A percentile compares a stretch with the other conserved stretches of the same genome.
These are phyloP conservation scores for Digitonthophagus gazella DNA, from an alignment of 2,888 invertebrate genomes.

Conservation along the genomic window DNA sequence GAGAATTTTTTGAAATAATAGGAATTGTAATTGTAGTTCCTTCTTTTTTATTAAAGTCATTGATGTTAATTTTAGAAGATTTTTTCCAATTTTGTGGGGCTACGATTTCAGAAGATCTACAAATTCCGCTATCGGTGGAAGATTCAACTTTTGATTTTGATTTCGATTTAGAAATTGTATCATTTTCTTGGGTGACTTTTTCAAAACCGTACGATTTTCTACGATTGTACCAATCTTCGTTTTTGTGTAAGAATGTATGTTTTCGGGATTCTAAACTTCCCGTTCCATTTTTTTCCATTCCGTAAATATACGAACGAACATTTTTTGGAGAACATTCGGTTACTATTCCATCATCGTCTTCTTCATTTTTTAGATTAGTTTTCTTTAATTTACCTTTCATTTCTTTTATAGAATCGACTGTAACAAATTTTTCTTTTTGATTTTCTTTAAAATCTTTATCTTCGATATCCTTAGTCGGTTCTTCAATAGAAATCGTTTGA, in stretches of 20 bases:
- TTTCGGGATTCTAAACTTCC: conserved; percentile 54
- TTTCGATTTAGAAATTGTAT: conserved; percentile 44
- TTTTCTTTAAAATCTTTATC: conserved; percentile 34
- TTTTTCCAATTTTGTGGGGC: conserved; percentile 37
- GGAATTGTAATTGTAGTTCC: conserved; percentile 48
- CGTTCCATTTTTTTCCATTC: conserved; percentile 51
- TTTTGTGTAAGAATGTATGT: conserved; percentile 44
- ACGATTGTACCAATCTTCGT: conserved; percentile 70
- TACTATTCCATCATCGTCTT: conserved; percentile 52
- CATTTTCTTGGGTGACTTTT: conserved; percentile 49
- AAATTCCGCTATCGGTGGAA: conserved; percentile 77
- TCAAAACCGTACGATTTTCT: conserved; percentile 78
- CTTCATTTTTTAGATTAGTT: conserved; percentile 51
- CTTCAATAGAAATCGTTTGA: conserved; percentile 46
- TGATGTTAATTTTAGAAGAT: conserved; percentile 45
- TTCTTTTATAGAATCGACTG: conserved; percentile 61
- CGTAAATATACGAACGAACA: conserved; percentile 52
- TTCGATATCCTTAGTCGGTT: conserved; percentile 33
- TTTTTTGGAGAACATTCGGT: conserved; percentile 44
- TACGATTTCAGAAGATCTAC: conserved; percentile 68
- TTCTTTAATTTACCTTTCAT: conserved; percentile 59
- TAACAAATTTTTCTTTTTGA: conserved; percentile 56
- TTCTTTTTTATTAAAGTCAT: conserved; percentile 34
- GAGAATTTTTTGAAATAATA: conserved; percentile 38
- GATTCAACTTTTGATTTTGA: conserved; percentile 57